phyloP scores from a whole-genome alignment of 1,140 invertebrate species.

The Portunus trituberculatus region DNA sequence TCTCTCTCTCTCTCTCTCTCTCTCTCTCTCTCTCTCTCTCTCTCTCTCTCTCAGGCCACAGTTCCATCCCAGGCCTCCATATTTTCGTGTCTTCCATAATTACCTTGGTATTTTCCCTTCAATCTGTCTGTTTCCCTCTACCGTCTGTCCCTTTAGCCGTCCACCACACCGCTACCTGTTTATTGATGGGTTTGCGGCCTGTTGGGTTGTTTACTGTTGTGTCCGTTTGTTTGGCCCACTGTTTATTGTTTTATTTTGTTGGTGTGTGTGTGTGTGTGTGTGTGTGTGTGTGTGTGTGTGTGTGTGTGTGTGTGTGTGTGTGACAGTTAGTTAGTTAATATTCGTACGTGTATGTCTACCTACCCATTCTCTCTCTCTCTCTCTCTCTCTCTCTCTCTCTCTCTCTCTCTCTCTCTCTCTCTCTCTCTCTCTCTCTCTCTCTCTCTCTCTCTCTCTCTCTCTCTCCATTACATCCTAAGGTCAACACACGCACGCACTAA shows the following conservation, averaged over 20 bases:
- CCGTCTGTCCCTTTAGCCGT: no score
- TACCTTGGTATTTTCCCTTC: not conserved
- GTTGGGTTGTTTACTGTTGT: not conserved
- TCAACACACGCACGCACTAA: not conserved
- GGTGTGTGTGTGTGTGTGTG: not conserved
- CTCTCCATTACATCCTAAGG: not conserved
- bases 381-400: not conserved
- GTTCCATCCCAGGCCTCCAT: not conserved
- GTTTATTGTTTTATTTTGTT: not conserved
- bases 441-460: not conserved
- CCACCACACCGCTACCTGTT: not conserved
- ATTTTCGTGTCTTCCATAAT: no score
- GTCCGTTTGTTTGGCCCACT: not conserved
- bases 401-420: not conserved
- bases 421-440: not conserved
- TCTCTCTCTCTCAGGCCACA: not conserved
- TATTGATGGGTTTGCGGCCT: not conserved
- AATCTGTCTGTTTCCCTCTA: not conserved
- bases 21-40: not conserved
- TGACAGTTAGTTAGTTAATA: not conserved
- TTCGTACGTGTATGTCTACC: not conserved
- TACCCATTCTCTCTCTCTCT: not conserved
- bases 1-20: conserved; percentile 29
- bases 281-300: conserved; percentile 43
- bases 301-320: conserved; percentile 38